phyloP scores from a whole-genome alignment of 1,140 invertebrate genomes.

The Pantala flavescens region DNA sequence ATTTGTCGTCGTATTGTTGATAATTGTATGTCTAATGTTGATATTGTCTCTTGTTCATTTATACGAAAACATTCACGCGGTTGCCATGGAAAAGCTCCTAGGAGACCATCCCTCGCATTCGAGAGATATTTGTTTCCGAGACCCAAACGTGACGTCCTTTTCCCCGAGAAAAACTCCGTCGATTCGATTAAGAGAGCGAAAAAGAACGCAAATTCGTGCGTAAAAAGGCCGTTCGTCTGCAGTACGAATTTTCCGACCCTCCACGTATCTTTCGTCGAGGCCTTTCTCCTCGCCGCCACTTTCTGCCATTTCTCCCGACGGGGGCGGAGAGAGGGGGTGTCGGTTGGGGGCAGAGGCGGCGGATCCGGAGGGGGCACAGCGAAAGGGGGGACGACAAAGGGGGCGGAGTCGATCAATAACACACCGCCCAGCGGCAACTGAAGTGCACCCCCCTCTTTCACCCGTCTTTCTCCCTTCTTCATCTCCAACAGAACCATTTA shows the following conservation, averaged over 20 bases:
- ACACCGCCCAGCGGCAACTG: constrained; percentile 1
- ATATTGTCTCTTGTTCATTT: too few species aligned
- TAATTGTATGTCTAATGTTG: too few species aligned
- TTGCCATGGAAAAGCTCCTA: too few species aligned
- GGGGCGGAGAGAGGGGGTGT: background rate
- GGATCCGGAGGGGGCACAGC: background rate
- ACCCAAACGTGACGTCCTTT: too few species aligned
- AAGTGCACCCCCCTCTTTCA: background rate
- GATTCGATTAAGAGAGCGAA: background rate
- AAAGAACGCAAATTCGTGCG: background rate
- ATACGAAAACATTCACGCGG: too few species aligned
- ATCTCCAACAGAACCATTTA: background rate
- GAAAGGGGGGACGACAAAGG: background rate
- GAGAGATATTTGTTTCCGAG: too few species aligned
- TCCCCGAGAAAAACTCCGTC: background rate
- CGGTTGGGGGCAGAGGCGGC: background rate
- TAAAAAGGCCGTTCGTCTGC: background rate
- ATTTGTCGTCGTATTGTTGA: too few species aligned
- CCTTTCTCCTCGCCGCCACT: background rate
- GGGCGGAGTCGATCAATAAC: constrained; percentile 3
- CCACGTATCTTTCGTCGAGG: background rate
- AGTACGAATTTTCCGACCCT: background rate
- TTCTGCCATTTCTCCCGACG: background rate
- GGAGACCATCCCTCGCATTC: too few species aligned
- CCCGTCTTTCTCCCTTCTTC: background rate